Evolutionary conservation across 2,888 invertebrate species (phyloP), one percentile per base, ranked within the genome.

Genomic region (Autographa pulchrina): DNA sequence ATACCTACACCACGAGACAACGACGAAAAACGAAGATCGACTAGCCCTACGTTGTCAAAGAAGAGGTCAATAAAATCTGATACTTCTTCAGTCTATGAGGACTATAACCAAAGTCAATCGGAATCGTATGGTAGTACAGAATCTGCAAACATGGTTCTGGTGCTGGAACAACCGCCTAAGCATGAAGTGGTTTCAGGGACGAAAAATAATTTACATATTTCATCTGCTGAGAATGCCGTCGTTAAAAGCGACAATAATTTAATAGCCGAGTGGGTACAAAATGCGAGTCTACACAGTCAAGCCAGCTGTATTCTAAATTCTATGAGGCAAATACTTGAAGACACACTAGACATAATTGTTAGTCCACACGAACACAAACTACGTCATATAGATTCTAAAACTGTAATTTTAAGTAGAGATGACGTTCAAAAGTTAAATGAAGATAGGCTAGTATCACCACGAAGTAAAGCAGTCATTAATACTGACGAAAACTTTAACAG

Each of bases 291-390:
- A 25, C 69, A 68, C 41, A 86, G 69, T 62, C 75, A 86, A 8
- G 65, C 76, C 1, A 85, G 64, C 65, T 77, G 79, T 68, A 76
- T 85, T 68, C 66, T 76, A 41, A 65, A 73, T 66, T 81, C 75
- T 52, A 88, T 93, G 82, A 89, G 83, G 67, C 80, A 85, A 63
- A 74, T 93, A 72, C 78, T 93, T 18, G 92, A 92, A 79, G 90
- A 92, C 65, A 84, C 86, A n/a, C 72, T 93, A 60, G 83, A 90
- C 72, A 85, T 85, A 69, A 86, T 91, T 61, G 75, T 82, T 61
- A 77, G 71, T 62, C 68, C 86, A 35, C 71, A 74, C 61, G 78
- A 82, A 43, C 71, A 80, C 61, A 61, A 41, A 52, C n/a, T 60
- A 7, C 20, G 6, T 32, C 18, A 31, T 52, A 77, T 83, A 31